phyloP scores from a whole-genome alignment of 2,888 invertebrate species.

The Iselma pallidipennis region DNA sequence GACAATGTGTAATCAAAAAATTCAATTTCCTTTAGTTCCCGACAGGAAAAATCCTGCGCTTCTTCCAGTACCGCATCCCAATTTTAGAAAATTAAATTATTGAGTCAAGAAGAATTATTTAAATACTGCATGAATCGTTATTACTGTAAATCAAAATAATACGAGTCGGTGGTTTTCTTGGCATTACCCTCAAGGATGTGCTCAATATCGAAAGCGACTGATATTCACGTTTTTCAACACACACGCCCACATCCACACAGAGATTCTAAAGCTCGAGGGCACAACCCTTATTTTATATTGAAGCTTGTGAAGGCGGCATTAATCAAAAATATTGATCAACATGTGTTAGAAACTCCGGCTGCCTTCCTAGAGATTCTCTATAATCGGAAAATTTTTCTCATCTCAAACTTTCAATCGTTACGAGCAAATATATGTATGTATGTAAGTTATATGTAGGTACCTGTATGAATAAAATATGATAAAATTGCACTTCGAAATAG shows the following conservation, averaged over 20 bases:
- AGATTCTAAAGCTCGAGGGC: too few relatives aligned
- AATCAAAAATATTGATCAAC: conserved; percentile 6
- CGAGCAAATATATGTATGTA: neutral
- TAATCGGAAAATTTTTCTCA: conserved; percentile 2
- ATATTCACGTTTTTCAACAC: neutral
- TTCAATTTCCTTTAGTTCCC: too few relatives aligned
- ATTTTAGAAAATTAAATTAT: too few relatives aligned
- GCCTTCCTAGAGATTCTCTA: neutral
- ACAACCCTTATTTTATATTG: neutral
- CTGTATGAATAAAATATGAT: neutral
- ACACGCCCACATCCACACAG: neutral
- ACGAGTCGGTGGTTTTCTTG: too few relatives aligned
- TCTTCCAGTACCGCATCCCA: too few relatives aligned
- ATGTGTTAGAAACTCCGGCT: neutral
- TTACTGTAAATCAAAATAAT: too few relatives aligned
- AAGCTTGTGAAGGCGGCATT: neutral
- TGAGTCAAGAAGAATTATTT: too few relatives aligned
- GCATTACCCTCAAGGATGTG: too few relatives aligned
- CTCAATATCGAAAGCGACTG: too few relatives aligned
- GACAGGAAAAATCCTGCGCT: too few relatives aligned
- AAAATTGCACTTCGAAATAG: neutral
- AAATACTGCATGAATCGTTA: too few relatives aligned
- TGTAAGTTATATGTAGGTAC: neutral
- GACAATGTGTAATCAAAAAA: too few relatives aligned
- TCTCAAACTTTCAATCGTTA: neutral